A percentile compares a stretch with the other conserved stretches of the same genome.
Conservation (phyloP, 2,888 invertebrate genomes). For the Drepanosiphum platanoidis region DNA sequence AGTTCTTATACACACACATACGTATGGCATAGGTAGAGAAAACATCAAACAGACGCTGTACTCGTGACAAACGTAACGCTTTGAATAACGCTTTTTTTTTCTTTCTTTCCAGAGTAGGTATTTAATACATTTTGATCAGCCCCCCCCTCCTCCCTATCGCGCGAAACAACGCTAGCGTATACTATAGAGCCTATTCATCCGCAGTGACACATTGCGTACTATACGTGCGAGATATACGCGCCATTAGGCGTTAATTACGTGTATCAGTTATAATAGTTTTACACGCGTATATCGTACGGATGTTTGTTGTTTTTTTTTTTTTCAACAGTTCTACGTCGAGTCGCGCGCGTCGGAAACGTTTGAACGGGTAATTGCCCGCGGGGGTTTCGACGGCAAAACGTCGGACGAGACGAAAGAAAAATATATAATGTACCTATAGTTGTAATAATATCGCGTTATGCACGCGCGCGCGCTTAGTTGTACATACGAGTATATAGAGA, state of each 20-base stretch:
- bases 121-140: no score
- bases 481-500: background rate
- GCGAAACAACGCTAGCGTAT: no score
- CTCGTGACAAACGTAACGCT: no score
- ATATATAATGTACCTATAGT: background rate
- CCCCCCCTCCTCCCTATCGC: no score
- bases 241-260: conserved; percentile 36
- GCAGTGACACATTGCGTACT: background rate
- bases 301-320: background rate
- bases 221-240: background rate
- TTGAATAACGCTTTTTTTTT: no score
- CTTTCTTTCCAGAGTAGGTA: no score
- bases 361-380: conserved; percentile 25
- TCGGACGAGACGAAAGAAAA: background rate
- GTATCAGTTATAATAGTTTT: background rate
- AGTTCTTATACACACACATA: no score
- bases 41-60: no score
- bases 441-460: no score
- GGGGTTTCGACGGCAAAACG: background rate
- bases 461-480: no score
- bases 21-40: no score
- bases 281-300: background rate
- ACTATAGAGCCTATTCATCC: no score
- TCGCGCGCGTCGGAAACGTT: background rate
- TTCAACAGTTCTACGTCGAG: background rate